These are phyloP conservation scores for Bactericera cockerelli DNA, from an alignment of 1,140 invertebrate genomes.

Conservation along the genomic window DNA sequence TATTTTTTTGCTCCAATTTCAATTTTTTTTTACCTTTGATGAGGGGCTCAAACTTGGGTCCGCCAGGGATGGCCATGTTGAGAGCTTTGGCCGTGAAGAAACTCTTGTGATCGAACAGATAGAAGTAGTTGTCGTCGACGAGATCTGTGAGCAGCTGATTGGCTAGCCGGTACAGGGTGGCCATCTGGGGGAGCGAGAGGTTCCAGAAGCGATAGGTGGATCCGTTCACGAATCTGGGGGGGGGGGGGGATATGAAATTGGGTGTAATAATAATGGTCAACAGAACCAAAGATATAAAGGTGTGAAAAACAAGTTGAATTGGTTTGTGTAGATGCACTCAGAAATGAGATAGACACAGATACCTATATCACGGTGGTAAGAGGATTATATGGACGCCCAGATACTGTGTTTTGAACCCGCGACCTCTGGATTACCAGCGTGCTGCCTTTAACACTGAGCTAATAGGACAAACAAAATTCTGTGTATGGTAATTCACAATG, in stretches of 20 bases:
- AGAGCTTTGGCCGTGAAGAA: slow-evolving; percentile 99
- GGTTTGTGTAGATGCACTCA: too few species aligned
- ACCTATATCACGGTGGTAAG: too few species aligned
- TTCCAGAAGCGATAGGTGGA: slow-evolving; percentile 95
- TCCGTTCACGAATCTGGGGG: slow-evolving; percentile 76
- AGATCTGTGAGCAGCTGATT: slow-evolving; percentile 98
- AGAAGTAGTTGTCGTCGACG: slow-evolving; percentile 98
- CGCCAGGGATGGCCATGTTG: slow-evolving; percentile 99
- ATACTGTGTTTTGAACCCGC: too few species aligned
- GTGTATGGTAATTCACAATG: too few species aligned
- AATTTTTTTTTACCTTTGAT: slow-evolving; percentile 97
- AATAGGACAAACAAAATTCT: too few species aligned
- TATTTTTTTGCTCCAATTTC: too few species aligned
- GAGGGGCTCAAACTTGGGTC: slow-evolving; percentile 97
- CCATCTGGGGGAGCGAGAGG: slow-evolving; percentile 87
- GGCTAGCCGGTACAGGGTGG: slow-evolving; percentile 89
- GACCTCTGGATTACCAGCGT: too few species aligned
- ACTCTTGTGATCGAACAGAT: slow-evolving; percentile 96
- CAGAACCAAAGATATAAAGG: too few species aligned
- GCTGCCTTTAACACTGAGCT: too few species aligned
- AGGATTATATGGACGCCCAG: too few species aligned
- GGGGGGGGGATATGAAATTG: slow-evolving; percentile 12
- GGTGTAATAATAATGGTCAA: slow-evolving; percentile 11
- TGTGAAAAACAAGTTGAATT: too few species aligned
- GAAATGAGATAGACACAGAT: too few species aligned